A percentile compares a stretch with the other conserved stretches of the same genome.
phyloP scores from a whole-genome alignment of 2,888 invertebrate genomes.

The Chrysopilus asiliformis region DNA sequence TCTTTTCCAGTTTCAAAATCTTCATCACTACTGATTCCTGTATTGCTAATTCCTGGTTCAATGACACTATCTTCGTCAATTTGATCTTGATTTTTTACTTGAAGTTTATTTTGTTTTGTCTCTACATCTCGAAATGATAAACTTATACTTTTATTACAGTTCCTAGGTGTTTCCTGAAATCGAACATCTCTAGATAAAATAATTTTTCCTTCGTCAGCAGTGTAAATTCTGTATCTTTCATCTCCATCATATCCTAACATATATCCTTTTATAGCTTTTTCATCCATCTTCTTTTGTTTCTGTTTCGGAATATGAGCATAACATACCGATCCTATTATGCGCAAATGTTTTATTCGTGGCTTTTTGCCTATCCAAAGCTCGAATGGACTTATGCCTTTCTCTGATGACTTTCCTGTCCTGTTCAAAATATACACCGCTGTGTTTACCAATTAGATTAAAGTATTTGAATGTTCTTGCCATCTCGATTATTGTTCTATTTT shows the following conservation, averaged over 20 bases:
- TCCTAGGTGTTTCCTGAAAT: not conserved
- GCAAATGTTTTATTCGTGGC: constrained; percentile 11
- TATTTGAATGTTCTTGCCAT: constrained; percentile 13
- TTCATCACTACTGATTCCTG: not conserved
- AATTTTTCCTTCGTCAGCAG: not conserved
- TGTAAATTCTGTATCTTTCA: constrained; percentile 7
- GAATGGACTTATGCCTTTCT: constrained; percentile 3
- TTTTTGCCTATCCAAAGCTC: constrained; percentile 12
- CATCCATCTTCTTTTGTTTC: constrained; percentile 12
- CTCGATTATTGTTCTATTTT: constrained; percentile 12
- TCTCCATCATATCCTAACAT: constrained; percentile 8
- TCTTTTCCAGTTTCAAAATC: not conserved
- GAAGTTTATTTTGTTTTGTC: too few relatives aligned
- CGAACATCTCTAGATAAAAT: constrained; percentile 1
- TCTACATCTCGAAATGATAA: not conserved
- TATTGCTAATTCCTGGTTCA: too few relatives aligned
- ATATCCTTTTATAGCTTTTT: not conserved
- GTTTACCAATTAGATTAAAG: not conserved
- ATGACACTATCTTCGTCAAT: not conserved
- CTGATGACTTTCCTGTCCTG: constrained; percentile 4
- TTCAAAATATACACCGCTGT: constrained; percentile 2
- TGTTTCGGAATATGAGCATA: constrained; percentile 11
- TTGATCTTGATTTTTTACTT: not conserved
- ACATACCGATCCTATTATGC: constrained; percentile 10
- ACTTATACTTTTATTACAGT: not conserved